A percentile compares a stretch with the other conserved stretches of the same genome.
Evolutionary conservation across 2,113 vertebrate species (phyloP).

Genomic region (Bambusicola thoracicus): DNA sequence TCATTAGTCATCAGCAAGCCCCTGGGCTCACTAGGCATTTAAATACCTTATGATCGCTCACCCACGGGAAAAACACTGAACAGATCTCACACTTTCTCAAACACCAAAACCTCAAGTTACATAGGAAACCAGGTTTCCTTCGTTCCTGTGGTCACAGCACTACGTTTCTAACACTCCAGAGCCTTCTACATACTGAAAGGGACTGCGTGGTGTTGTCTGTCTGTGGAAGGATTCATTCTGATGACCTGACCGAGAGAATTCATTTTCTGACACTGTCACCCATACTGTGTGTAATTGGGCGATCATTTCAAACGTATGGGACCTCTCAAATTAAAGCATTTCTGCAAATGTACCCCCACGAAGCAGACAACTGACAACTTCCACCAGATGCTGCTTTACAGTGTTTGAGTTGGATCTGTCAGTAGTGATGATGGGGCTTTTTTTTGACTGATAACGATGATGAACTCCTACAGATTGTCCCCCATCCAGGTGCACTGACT

Average conservation of each 20-base stretch:
- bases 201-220: not conserved
- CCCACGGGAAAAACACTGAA: not conserved
- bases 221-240: not conserved
- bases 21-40: not conserved
- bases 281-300: not conserved
- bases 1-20: not conserved
- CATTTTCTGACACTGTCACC: not conserved
- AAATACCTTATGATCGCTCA: not conserved
- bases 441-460: not conserved
- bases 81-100: not conserved
- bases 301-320: not conserved
- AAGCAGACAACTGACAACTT: not conserved
- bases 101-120: not conserved
- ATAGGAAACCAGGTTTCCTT: not conserved
- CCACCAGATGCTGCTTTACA: not conserved
- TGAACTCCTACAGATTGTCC: not conserved
- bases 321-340: not conserved
- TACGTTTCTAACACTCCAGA: not conserved
- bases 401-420: not conserved
- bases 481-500: not conserved
- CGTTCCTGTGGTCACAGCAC: not conserved
- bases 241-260: not conserved
- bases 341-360: not conserved
- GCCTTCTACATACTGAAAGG: not conserved
- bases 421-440: not conserved